Conservation (phyloP, 30 jellyfish, hydroid and myxozoan species). For the Aurelia sp. region DNA sequence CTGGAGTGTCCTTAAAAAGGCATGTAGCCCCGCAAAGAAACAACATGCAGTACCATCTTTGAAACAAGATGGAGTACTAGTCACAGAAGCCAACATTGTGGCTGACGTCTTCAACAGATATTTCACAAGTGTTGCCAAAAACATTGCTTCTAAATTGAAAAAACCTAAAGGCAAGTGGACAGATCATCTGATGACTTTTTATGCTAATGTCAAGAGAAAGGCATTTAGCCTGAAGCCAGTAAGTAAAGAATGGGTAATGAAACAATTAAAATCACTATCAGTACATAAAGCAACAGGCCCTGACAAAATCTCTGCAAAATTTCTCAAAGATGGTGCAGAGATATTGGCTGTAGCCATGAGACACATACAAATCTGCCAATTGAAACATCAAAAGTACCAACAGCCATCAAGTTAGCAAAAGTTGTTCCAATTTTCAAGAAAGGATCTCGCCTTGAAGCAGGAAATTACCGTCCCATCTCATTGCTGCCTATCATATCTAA, state of each 20-base stretch:
- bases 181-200: slow-evolving; percentile 35
- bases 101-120: slow-evolving; percentile 43
- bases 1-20: slow-evolving; percentile 51
- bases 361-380: slow-evolving; percentile 5
- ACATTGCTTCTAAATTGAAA: slow-evolving; percentile 28
- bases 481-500: background rate
- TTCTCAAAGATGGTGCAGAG: slow-evolving; percentile 14
- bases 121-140: slow-evolving; percentile 45
- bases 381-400: background rate
- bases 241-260: slow-evolving; percentile 39
- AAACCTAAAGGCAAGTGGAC: slow-evolving; percentile 46
- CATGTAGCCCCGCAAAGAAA: slow-evolving; percentile 44
- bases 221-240: slow-evolving; percentile 35
- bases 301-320: slow-evolving; percentile 6
- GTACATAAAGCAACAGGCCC: slow-evolving; percentile 52
- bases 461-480: background rate
- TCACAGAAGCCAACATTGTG: slow-evolving; percentile 48
- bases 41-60: slow-evolving; percentile 52
- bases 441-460: background rate
- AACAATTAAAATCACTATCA: slow-evolving; percentile 23
- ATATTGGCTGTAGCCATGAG: slow-evolving; percentile 7
- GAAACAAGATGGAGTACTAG: slow-evolving; percentile 46
- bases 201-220: slow-evolving; percentile 31
- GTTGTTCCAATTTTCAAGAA: background rate
- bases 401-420: slow-evolving; percentile 8